These are phyloP conservation scores for Diaprepes abbreviatus DNA, from an alignment of 2,888 invertebrate genomes.

Conservation along the genomic window DNA sequence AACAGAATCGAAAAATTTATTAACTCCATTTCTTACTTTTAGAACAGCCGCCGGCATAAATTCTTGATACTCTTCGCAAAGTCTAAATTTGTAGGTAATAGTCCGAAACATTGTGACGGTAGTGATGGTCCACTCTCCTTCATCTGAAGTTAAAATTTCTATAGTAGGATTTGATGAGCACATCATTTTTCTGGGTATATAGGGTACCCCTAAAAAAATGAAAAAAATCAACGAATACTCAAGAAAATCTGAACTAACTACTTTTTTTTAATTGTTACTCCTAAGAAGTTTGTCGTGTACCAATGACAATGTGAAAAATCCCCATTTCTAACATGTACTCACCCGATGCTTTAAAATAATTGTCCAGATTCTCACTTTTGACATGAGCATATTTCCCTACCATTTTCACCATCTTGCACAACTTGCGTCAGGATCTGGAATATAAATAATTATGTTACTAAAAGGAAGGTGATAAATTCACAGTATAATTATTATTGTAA, in stretches of 20 bases:
- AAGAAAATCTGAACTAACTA: no score
- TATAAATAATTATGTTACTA: neutral
- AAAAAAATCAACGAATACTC: no score
- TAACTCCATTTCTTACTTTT: conserved; percentile 61
- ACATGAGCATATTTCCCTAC: conserved; percentile 76
- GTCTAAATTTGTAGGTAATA: conserved; percentile 70
- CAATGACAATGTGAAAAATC: no score
- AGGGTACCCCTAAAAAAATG: conserved; percentile 75
- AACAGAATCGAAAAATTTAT: no score
- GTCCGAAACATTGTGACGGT: conserved; percentile 72
- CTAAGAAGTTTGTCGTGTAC: no score
- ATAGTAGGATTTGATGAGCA: conserved; percentile 72
- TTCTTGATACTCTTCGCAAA: conserved; percentile 77
- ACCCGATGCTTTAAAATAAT: conserved; percentile 76
- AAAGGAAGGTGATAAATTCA: no score
- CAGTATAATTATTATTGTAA: no score
- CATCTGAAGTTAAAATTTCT: conserved; percentile 70
- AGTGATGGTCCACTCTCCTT: conserved; percentile 73
- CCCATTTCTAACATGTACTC: conserved; percentile 62
- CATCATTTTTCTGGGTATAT: conserved; percentile 77
- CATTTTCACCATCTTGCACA: conserved; percentile 70
- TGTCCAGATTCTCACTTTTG: conserved; percentile 76
- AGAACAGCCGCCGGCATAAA: conserved; percentile 73
- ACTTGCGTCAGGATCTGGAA: neutral
- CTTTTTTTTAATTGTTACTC: no score